Conservation (phyloP, 2,113 vertebrate species). For the Pavo muticus region DNA sequence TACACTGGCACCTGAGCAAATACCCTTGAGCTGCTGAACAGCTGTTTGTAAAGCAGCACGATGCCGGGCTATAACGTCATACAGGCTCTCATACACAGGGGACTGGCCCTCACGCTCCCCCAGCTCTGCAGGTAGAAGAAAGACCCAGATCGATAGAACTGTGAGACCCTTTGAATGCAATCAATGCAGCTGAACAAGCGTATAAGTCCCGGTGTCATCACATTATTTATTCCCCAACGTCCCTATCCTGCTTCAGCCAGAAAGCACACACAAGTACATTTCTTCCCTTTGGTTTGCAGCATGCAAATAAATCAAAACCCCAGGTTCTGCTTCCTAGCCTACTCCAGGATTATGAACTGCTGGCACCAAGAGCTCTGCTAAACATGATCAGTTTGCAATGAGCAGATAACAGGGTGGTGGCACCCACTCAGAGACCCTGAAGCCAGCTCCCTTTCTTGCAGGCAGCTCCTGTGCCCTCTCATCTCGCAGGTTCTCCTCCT, state of each 20-base stretch:
- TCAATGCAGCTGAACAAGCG: conserved; percentile 59
- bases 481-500: conserved; percentile 32
- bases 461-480: not conserved
- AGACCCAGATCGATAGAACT: conserved; percentile 36
- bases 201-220: conserved; percentile 38
- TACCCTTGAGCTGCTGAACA: not conserved
- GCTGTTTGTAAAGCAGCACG: not conserved
- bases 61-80: not conserved
- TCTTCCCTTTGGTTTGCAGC: not conserved
- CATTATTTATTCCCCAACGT: conserved; percentile 48
- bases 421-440: not conserved
- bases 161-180: conserved; percentile 24
- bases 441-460: not conserved
- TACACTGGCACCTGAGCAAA: conserved; percentile 5
- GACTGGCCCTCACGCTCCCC: not conserved
- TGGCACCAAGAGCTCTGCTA: not conserved
- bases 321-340: not conserved
- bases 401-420: rapidly evolving
- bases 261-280: not conserved
- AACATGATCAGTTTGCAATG: rapidly evolving
- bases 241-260: not conserved
- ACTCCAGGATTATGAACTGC: rapidly evolving
- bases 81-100: rapidly evolving
- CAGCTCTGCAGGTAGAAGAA: conserved; percentile 19
- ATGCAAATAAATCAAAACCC: not conserved